Conservation (phyloP, 2,888 invertebrate genomes). For the Rotaria magnacalcarata region DNA sequence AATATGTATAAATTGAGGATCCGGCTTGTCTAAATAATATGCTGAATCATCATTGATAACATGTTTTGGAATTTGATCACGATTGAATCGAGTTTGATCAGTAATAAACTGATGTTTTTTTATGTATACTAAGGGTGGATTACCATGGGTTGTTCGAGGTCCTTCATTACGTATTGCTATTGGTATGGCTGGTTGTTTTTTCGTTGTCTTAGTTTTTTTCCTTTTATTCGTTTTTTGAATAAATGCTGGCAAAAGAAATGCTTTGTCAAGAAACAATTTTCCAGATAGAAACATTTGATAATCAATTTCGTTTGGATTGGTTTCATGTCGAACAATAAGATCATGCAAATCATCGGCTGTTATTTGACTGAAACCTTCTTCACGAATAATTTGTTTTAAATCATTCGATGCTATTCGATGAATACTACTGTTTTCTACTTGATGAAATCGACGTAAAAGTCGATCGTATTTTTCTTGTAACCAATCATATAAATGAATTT, state of each 20-base stretch:
- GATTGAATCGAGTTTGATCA: constrained; percentile 55
- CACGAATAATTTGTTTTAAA: constrained; percentile 52
- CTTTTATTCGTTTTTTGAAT: constrained; percentile 55
- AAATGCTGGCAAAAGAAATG: constrained; percentile 56
- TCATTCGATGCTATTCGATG: constrained; percentile 53
- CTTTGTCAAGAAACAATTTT: constrained; percentile 59
- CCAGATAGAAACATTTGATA: constrained; percentile 56
- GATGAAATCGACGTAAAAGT: constrained; percentile 52
- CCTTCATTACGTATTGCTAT: constrained; percentile 56
- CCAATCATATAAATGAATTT: constrained; percentile 45
- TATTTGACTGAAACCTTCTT: constrained; percentile 47
- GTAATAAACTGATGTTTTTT: constrained; percentile 55
- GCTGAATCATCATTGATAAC: constrained; percentile 57
- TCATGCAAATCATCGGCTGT: constrained; percentile 53
- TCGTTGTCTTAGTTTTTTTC: constrained; percentile 51
- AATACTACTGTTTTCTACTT: constrained; percentile 53
- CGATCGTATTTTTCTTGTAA: constrained; percentile 42
- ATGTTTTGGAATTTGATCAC: constrained; percentile 56
- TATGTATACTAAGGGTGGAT: constrained; percentile 56
- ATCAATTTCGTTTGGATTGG: constrained; percentile 54
- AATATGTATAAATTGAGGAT: constrained; percentile 54
- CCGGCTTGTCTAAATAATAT: constrained; percentile 58
- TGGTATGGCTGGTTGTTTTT: constrained; percentile 56
- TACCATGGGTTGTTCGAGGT: constrained; percentile 54
- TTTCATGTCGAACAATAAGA: constrained; percentile 52